These are phyloP conservation scores for Drosophila seguyi DNA, from an alignment of 1,140 invertebrate genomes.

Conservation along the genomic window DNA sequence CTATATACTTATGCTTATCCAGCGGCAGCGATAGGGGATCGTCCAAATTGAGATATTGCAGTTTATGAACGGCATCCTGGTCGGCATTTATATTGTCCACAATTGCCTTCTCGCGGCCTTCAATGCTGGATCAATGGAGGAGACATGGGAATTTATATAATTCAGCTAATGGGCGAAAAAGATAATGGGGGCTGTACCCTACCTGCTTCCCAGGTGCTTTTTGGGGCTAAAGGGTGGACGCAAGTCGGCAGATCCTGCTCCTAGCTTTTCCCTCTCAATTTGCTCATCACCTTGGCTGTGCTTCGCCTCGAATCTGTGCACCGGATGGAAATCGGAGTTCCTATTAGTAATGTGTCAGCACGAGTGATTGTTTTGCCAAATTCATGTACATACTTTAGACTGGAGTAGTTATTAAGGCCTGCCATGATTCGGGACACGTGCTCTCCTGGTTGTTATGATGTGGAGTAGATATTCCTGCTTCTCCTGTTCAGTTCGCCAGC, in stretches of 20 bases:
- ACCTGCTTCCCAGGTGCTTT: conserved; percentile 51
- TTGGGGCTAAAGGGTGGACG: conserved; percentile 31
- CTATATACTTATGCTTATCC: conserved; percentile 84
- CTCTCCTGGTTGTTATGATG: not conserved
- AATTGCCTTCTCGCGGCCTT: conserved; percentile 60
- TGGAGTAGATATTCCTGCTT: not conserved
- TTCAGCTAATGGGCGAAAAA: conserved; percentile 9
- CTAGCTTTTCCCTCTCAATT: conserved; percentile 23
- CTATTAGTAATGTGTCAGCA: not conserved
- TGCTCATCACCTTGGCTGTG: conserved; percentile 40
- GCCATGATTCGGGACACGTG: conserved; percentile 57
- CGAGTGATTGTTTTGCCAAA: not conserved
- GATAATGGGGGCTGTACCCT: not conserved
- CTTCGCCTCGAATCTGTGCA: conserved; percentile 63
- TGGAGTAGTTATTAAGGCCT: conserved; percentile 78
- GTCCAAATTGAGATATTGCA: conserved; percentile 74
- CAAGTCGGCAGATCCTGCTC: not conserved
- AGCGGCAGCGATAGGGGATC: conserved; percentile 72
- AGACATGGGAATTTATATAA: conserved; percentile 37
- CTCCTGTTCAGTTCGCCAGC: conserved; percentile 5
- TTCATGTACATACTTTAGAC: conserved; percentile 67
- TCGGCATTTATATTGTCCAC: conserved; percentile 66
- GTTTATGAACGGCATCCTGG: conserved; percentile 55
- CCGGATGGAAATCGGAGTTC: not conserved
- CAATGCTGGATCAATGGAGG: conserved; percentile 32